Percentiles rank a stretch among this genome's conserved stretches.
Evolutionary conservation across 2,113 vertebrate species (phyloP).

Genomic region (Mola mola): DNA sequence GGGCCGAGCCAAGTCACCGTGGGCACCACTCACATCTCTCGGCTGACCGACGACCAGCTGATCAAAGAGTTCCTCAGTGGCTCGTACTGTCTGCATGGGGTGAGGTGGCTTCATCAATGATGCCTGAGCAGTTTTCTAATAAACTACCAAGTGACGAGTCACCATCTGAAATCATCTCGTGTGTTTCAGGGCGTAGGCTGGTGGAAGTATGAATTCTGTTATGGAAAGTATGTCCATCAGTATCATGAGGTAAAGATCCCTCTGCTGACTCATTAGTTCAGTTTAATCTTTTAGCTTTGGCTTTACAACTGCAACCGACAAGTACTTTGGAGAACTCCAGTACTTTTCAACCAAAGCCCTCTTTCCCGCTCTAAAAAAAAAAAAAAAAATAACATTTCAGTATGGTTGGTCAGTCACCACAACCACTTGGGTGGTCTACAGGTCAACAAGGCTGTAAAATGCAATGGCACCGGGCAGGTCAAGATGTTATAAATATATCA

Average conservation of each 20-base stretch:
- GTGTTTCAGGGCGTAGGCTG: conserved; percentile 92
- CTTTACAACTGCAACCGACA: no score
- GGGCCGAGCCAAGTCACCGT: conserved; percentile 90
- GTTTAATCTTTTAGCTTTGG: no score
- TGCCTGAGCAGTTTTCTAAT: neutral
- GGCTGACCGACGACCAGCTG: conserved; percentile 95
- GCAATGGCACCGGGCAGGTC: no score
- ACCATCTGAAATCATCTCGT: conserved; percentile 21
- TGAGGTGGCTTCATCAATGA: conserved; percentile 70
- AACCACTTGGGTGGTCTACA: no score
- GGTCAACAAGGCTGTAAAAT: no score
- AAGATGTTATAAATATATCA: no score
- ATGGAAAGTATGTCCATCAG: conserved; percentile 95
- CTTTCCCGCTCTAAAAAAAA: no score
- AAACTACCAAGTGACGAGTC: neutral
- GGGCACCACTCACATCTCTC: conserved; percentile 96
- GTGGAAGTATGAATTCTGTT: conserved; percentile 99
- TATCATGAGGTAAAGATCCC: conserved; percentile 91
- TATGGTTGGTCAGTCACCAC: no score
- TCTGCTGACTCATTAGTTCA: neutral
- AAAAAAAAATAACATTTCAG: no score
- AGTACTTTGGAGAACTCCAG: no score
- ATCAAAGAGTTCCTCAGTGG: conserved; percentile 98
- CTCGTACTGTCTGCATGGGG: conserved; percentile 98
- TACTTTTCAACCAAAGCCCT: no score